These are phyloP conservation scores for Crocidura indochinensis DNA, from an alignment of 2,797 vertebrate species.

Conservation along the genomic window DNA sequence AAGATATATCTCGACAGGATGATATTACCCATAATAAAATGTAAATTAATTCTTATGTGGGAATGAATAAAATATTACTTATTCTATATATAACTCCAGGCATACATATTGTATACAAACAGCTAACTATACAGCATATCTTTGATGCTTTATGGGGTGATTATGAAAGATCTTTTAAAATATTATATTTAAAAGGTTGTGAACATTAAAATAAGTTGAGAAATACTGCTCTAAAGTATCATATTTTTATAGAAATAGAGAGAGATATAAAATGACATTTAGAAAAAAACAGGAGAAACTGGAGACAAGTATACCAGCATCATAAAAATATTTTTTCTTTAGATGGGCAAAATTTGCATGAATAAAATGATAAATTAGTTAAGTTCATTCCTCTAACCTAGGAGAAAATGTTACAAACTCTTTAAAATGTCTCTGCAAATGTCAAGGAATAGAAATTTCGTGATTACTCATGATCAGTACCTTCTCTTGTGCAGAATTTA, in stretches of 20 bases:
- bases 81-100: neutral
- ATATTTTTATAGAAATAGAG: conserved; percentile 50
- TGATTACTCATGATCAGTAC: neutral
- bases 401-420: conserved; percentile 39
- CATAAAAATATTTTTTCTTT: neutral
- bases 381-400: conserved; percentile 57
- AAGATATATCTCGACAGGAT: neutral
- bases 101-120: neutral
- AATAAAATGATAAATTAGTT: conserved; percentile 53
- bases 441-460: conserved; percentile 49
- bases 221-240: conserved; percentile 7
- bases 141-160: neutral
- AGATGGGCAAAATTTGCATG: conserved; percentile 31
- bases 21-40: neutral
- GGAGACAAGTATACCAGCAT: neutral
- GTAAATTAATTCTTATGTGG: neutral
- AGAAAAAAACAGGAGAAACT: conserved; percentile 40
- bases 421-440: conserved; percentile 65
- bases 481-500: neutral
- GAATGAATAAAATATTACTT: neutral
- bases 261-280: neutral
- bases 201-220: conserved; percentile 25
- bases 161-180: conserved; percentile 20
- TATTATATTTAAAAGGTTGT: conserved; percentile 25
- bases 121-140: neutral